Evolutionary conservation across 2,888 invertebrate species (phyloP).

Genomic region (Nomada ruficornis): DNA sequence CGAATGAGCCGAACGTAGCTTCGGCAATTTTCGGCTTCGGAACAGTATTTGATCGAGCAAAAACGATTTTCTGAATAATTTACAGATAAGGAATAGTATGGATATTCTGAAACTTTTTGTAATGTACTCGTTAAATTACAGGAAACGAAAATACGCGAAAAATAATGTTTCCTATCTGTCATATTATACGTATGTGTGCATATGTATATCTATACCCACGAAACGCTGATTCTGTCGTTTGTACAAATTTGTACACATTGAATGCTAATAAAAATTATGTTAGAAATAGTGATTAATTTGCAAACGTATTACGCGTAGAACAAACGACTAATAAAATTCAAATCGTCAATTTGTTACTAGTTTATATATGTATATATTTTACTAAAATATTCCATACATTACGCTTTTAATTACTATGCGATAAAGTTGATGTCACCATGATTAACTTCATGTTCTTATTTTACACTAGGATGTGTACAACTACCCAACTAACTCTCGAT

Average conservation of each 20-base stretch:
- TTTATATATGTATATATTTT: not conserved
- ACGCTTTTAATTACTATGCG: not conserved
- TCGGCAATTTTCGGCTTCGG: slow-evolving; percentile 71
- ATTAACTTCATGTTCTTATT: not conserved
- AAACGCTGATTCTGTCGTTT: not conserved
- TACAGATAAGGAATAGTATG: not conserved
- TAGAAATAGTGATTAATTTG: slow-evolving; percentile 1
- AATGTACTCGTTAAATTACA: not conserved
- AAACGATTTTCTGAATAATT: slow-evolving; percentile 31
- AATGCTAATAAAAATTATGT: slow-evolving; percentile 34
- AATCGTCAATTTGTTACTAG: not conserved
- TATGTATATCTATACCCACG: not conserved
- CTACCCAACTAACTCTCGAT: not conserved
- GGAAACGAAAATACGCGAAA: not conserved
- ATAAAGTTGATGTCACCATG: not conserved
- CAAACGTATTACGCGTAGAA: not conserved
- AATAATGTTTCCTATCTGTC: not conserved
- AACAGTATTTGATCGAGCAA: slow-evolving; percentile 43
- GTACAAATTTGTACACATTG: not conserved
- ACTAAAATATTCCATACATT: not conserved
- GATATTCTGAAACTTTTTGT: slow-evolving; percentile 4
- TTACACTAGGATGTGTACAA: not conserved
- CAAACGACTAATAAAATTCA: not conserved
- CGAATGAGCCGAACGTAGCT: slow-evolving; percentile 58
- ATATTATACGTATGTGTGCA: not conserved